phyloP scores from a whole-genome alignment of 2,888 invertebrate genomes.

The Thysanoteuthis rhombus region DNA sequence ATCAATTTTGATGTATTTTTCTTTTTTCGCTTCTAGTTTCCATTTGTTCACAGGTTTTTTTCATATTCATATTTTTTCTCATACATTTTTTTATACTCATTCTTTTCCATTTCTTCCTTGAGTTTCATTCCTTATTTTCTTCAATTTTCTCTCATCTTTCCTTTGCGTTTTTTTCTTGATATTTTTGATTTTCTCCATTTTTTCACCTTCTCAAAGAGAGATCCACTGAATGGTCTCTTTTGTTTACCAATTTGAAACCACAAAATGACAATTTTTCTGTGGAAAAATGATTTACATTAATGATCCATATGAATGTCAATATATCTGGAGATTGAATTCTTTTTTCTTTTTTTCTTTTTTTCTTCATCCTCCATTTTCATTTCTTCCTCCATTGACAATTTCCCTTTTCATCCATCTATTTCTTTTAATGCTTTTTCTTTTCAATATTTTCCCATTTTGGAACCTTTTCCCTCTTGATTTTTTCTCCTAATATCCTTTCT shows the following conservation, averaged over 20 bases:
- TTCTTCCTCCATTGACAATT: not conserved
- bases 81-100: not conserved
- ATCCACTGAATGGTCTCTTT: not conserved
- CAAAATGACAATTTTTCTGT: not conserved
- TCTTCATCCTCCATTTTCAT: not conserved
- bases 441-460: not conserved
- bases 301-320: not conserved
- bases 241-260: not conserved
- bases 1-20: too few relatives aligned
- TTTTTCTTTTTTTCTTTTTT: not conserved
- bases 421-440: not conserved
- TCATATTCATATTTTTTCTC: not conserved
- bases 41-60: not conserved
- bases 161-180: not conserved
- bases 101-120: not conserved
- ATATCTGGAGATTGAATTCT: not conserved
- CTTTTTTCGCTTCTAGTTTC: too few relatives aligned
- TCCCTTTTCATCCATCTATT: not conserved
- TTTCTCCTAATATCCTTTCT: not conserved
- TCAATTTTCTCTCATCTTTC: not conserved
- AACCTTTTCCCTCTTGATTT: not conserved
- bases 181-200: not conserved
- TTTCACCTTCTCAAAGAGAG: not conserved
- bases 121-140: not conserved
- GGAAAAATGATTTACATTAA: not conserved